Evolutionary conservation across 2,797 vertebrate species (phyloP).

Genomic region (Chelmon rostratus): DNA sequence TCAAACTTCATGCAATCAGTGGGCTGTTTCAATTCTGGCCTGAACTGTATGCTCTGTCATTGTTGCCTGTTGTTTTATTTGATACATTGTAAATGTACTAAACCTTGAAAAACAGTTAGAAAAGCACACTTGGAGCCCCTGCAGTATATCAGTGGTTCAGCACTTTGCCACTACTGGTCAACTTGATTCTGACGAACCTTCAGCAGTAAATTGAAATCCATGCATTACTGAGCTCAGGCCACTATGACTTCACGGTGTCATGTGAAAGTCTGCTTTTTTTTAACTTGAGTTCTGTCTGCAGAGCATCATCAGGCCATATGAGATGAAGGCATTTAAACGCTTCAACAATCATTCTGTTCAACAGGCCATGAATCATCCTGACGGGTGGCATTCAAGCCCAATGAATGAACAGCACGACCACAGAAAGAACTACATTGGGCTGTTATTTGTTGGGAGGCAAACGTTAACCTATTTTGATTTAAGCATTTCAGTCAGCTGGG

Average conservation of each 20-base stretch:
- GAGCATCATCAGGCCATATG: constrained; percentile 19
- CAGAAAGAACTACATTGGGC: constrained; percentile 32
- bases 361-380: constrained; percentile 52
- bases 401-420: constrained; percentile 3
- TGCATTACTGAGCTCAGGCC: neutral
- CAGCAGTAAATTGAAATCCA: neutral
- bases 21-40: neutral
- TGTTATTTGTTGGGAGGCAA: constrained; percentile 12
- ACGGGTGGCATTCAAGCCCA: constrained; percentile 33
- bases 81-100: neutral
- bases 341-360: constrained; percentile 32
- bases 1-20: neutral
- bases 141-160: neutral
- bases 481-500: constrained; percentile 18
- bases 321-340: neutral
- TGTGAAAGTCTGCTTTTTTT: constrained; percentile 23
- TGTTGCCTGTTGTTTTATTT: neutral
- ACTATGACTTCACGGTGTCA: constrained; percentile 1
- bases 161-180: neutral
- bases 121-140: neutral
- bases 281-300: constrained; percentile 17
- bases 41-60: neutral
- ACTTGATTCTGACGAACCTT: neutral
- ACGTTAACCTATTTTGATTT: constrained; percentile 9
- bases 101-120: constrained; percentile 4